A percentile compares a stretch with the other conserved stretches of the same genome.
These are phyloP conservation scores for Clitarchus hookeri DNA, from an alignment of 2,888 invertebrate genomes.

Conservation along the genomic window DNA sequence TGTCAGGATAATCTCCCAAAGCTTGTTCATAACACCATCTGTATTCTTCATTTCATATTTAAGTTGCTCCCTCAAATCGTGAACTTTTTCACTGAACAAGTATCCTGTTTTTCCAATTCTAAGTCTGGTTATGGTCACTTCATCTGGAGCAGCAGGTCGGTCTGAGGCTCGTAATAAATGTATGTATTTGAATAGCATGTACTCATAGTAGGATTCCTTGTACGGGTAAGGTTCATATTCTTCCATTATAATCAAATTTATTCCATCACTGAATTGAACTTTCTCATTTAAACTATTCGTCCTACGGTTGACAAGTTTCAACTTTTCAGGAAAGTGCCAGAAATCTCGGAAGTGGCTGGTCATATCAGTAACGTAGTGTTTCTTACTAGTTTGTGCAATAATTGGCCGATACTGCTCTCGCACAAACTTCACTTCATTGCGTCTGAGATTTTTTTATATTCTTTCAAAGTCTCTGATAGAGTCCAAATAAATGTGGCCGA, in stretches of 20 bases:
- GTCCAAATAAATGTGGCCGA: conserved; percentile 49
- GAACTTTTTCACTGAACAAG: not conserved
- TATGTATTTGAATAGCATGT: not conserved
- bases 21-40: not conserved
- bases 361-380: not conserved
- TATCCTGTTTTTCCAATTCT: not conserved
- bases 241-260: not conserved
- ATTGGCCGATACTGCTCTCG: not conserved
- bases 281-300: not conserved
- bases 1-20: not conserved
- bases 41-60: not conserved
- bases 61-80: not conserved
- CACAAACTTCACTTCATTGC: not conserved
- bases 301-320: not conserved
- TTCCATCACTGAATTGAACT: not conserved
- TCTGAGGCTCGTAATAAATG: not conserved
- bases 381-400: not conserved
- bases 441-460: conserved; percentile 44
- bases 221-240: not conserved
- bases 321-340: not conserved
- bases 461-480: conserved; percentile 49
- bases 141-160: not conserved
- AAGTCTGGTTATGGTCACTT: conserved; percentile 6
- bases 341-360: not conserved
- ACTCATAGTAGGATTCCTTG: not conserved